Evolutionary conservation across 1,140 invertebrate genomes (phyloP).

Genomic region (Octopus bimaculoides): DNA sequence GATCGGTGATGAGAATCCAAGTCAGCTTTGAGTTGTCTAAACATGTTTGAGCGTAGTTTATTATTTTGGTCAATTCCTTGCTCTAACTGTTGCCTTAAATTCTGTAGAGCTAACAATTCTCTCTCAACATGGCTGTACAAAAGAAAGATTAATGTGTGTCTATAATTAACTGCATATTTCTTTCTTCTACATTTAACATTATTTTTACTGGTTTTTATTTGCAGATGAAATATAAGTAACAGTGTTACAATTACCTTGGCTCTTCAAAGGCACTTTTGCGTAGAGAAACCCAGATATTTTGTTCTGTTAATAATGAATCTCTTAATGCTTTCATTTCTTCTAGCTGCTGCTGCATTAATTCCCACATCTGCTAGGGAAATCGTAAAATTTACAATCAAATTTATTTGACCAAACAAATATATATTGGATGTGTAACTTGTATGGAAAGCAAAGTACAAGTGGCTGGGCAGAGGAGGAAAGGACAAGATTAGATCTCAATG

Average conservation of each 20-base stretch:
- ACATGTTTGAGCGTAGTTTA: slow-evolving; percentile 20
- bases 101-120: slow-evolving; percentile 32
- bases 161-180: too few relatives aligned
- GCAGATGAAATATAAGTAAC: too few relatives aligned
- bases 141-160: not conserved
- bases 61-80: slow-evolving; percentile 34
- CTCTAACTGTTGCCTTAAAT: slow-evolving; percentile 31
- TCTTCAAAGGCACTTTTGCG: not conserved
- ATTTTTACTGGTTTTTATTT: too few relatives aligned
- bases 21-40: not conserved
- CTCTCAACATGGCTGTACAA: not conserved
- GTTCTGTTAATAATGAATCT: slow-evolving; percentile 24
- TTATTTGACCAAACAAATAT: not conserved
- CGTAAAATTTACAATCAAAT: not conserved
- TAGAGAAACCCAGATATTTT: slow-evolving; percentile 16
- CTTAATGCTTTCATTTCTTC: slow-evolving; percentile 25
- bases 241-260: not conserved
- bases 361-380: slow-evolving; percentile 14
- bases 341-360: slow-evolving; percentile 26
- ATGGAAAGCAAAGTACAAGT: too few relatives aligned
- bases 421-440: too few relatives aligned
- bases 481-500: too few relatives aligned
- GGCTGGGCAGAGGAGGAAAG: too few relatives aligned
- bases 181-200: too few relatives aligned
- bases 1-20: not conserved